Base-by-base conservation (phyloP, 1,140 invertebrate species). In the Pseudomyrmex concolor region DNA sequence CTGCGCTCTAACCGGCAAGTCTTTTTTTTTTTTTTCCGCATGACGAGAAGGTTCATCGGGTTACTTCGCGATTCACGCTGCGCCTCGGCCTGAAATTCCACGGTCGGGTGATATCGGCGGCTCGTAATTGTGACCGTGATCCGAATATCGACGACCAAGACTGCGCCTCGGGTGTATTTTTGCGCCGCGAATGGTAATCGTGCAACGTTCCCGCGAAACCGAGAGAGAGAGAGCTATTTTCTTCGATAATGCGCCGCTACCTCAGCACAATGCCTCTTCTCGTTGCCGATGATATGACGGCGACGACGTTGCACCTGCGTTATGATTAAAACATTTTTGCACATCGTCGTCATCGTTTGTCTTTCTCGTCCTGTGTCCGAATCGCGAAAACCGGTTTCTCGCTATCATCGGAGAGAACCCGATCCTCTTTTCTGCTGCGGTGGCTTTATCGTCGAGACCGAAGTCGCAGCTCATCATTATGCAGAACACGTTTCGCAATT, bases 121-220 rank as follows among this genome's bases (percentile, higher is more conserved):
- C 0, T 84, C 86, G 86, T 91, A 89, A 90, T 91, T 91, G 84
- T 86, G 89, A 81, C 87, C 88, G 87, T 90, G 90, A 90, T 91
- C 87, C 88, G 90, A 89, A 91, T 92, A 87, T 89, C 86, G 86
- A 89, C 89, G 87, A 89, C 82, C 74, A 83, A 86, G 83, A 55
- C 74, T 34, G 34, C 59, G 22, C 54, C 84, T 48, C 84, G 84
- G 81, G 71, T 81, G 25, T 85, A 83, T 85, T 82, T 82, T 85
- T 74, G 59, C 70, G 51, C 22, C 55, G 25, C 51, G 74, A 78
- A 62, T 67, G 62, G 55, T 63, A 71, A 68, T 54, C 55, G 70
- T 62, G n/a, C 43, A 19, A 67, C 72, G 45, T 34, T 80, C 34
- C 34, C 57, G 76, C 71, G 70, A 82, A 73, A 85, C 43, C 48